Evolutionary conservation across 1,140 invertebrate genomes (phyloP), one percentile per base, ranked within the genome.

Genomic region (Drosophila suzukii): DNA sequence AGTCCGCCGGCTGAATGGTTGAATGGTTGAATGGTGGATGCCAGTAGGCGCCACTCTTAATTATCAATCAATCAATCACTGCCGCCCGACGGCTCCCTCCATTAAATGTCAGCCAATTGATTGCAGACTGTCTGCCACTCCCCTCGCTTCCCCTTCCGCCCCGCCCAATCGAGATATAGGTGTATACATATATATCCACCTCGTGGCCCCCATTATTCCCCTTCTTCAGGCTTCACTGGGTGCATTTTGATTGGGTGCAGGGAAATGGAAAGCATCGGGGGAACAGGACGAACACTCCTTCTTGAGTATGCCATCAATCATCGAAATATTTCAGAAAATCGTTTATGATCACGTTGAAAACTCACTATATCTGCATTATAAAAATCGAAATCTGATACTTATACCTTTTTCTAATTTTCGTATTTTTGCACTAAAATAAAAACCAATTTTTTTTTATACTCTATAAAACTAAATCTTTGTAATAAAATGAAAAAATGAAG

Each of bases 11-110:
- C 46, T 72, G 20, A 20, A 20, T 38, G 34, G 27, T 10, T 20
- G 20, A 20, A 20, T 20, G 27, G 4, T 39, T 34, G 57, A 50
- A 32, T 50, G 34, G 60, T 62, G 65, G 32, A 41, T 50, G 65
- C 46, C 65, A 68, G 61, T 38, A 73, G 83, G 84, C 83, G 83
- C 83, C 83, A 89, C 84, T 77, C 78, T 89, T 89, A 88, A 89
- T 88, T 89, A 88, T 89, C 83, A 83, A 89, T 88, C 83, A 88
- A 88, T 88, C 83, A 88, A 72, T 72, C 68, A 72, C 66, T 71
- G 68, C 66, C 79, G 78, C 74, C 81, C 81, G 84, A 88, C 80
- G 67, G 76, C 65, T 84, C 84, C 83, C 84, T 80, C 83, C 59
- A 78, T 78, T 72, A 65, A 78, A 78, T 78, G 75, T 78, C 75